Conservation (phyloP, 2,888 invertebrate genomes). For the Mesorhabditis sp. region DNA sequence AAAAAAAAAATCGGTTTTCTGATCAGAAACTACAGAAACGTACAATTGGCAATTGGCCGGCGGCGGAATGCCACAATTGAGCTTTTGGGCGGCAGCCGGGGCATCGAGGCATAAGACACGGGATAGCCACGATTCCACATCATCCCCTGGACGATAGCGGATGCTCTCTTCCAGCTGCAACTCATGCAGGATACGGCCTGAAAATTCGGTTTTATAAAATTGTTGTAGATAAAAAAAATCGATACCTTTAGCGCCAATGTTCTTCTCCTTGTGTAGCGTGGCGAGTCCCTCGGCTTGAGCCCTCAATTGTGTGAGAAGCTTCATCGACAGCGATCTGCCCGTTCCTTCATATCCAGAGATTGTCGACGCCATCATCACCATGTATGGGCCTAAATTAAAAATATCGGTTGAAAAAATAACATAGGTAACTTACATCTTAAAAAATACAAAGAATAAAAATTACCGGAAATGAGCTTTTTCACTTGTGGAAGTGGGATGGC, state of each 20-base stretch:
- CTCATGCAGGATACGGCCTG: conserved; percentile 60
- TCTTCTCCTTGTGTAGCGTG: conserved; percentile 22
- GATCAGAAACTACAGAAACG: conserved; percentile 60
- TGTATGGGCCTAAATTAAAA: conserved; percentile 37
- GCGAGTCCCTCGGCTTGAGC: conserved; percentile 52
- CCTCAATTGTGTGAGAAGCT: conserved; percentile 83
- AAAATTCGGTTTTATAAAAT: conserved; percentile 10
- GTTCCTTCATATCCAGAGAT: conserved; percentile 83
- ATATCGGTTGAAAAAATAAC: conserved; percentile 7
- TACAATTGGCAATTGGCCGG: conserved; percentile 84
- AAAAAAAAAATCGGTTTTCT: conserved; percentile 50
- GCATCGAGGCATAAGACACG: conserved; percentile 85
- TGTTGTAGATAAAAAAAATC: background rate
- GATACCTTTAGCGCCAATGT: conserved; percentile 24
- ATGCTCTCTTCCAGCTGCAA: conserved; percentile 85
- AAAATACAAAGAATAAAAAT: conserved; percentile 5
- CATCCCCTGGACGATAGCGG: conserved; percentile 72
- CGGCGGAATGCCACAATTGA: conserved; percentile 75
- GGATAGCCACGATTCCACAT: conserved; percentile 80
- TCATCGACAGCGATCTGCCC: conserved; percentile 87
- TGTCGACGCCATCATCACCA: conserved; percentile 82
- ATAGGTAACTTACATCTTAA: background rate
- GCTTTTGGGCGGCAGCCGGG: conserved; percentile 25
- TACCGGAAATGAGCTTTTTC: conserved; percentile 62
- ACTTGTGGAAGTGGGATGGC: conserved; percentile 93